Conservation (phyloP, 2,888 invertebrate genomes). For the Galerucella pusilla region DNA sequence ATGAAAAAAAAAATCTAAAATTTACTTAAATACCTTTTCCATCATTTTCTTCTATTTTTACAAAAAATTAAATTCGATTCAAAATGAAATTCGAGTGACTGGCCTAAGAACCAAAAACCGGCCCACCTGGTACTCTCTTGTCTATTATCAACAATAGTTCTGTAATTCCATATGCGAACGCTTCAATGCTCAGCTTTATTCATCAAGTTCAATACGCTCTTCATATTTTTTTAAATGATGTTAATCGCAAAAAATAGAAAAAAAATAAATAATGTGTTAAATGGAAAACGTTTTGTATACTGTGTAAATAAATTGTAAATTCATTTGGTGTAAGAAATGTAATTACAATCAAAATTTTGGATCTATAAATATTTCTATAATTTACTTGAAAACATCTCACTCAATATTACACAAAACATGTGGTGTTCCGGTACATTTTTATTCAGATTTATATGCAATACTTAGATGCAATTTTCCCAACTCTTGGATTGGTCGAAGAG, state of each 20-base stretch:
- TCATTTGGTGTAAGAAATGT: neutral
- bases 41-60: too few species aligned
- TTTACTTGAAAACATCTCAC: too few species aligned
- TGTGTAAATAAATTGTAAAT: neutral
- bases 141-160: constrained; percentile 51
- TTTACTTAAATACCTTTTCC: too few species aligned
- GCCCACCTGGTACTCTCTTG: constrained; percentile 44
- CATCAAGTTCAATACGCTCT: neutral
- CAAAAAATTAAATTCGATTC: too few species aligned
- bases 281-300: neutral
- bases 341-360: neutral
- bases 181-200: constrained; percentile 8
- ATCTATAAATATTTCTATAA: neutral
- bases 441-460: too few species aligned
- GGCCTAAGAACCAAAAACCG: constrained; percentile 3
- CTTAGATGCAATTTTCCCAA: too few species aligned
- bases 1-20: too few species aligned
- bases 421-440: too few species aligned
- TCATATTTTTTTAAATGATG: constrained; percentile 10
- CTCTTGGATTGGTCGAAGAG: too few species aligned
- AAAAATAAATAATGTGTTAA: constrained; percentile 3
- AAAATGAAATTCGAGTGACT: neutral
- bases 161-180: constrained; percentile 53
- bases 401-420: too few species aligned
- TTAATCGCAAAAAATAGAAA: neutral